Evolutionary conservation across 2,113 vertebrate genomes (phyloP), one percentile per base, ranked within the genome.

Genomic region (Brachirus orientalis): DNA sequence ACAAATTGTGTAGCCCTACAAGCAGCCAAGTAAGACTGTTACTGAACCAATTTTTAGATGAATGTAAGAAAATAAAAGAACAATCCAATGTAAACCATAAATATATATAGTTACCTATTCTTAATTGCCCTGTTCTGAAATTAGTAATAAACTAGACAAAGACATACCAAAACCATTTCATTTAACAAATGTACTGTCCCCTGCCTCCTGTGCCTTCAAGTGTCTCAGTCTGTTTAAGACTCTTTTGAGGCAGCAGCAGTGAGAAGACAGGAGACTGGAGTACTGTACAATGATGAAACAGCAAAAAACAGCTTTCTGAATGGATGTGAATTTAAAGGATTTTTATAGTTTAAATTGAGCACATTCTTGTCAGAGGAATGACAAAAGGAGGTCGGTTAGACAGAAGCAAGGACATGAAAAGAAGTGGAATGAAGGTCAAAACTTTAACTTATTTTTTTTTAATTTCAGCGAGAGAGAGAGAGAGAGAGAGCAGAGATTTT

Each of bases 251-350:
- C 0, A 2, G 41, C 38, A 53, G 64, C 73, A 52, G 41, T 65
- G 63, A 78, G 62, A 65, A 47, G 72, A n/a, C n/a, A n/a, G n/a
- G n/a, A 54, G 66, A 69, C 77, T 35, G 75, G n/a, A n/a, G n/a
- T 45, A 48, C 80, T 19, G 75, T 63, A 88, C 71, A 85, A 83
- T 86, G 88, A 88, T 88, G 86, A 88, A 71, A 46, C 84, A 80
- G 88, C 86, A 28, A 86, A 78, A 88, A 90, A 80, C 79, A 77
- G 63, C 75, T 59, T 48, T 1, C 22, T 86, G 80, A 85, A 79
- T 76, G 56, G 83, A 82, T 43, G 68, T 76, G 80, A 76, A 71
- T 66, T 85, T 88, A 82, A 79, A 73, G 77, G 80, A 55, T 54
- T 83, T 84, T 75, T 58, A 77, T 68, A 68, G 16, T 75, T 59